Evolutionary conservation across 2,113 vertebrate genomes (phyloP), one percentile per base, ranked within the genome.

Genomic region (Cyprinus carpio): DNA sequence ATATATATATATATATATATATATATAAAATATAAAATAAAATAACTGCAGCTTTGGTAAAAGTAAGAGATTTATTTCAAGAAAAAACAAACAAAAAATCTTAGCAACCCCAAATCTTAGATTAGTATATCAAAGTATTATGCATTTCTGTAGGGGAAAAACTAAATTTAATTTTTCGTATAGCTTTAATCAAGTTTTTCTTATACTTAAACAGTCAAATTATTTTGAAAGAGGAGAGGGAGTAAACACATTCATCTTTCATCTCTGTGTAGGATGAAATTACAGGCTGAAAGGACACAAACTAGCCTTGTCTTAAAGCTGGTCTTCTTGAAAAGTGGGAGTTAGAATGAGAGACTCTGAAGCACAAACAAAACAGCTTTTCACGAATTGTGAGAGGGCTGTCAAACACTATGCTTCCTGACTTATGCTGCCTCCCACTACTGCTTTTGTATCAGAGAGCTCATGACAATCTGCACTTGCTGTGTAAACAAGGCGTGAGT

Each of bases 231-330:
- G 31, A 40, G 10, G 9, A 12, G 69, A 37, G 69, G 37, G 69
- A 43, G 23, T 43, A 10, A 74, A 74, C 13, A 37, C 37, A 43
- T 43, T 72, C 31, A 34, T 43, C 34, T 72, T 72, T 72, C 23
- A 72, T 72, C 69, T 72, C 67, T 72, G 67, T 23, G 67, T 40
- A 72, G 37, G 69, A 72, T n/a, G 69, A 72, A 43, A 74, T 40
- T 74, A 43, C 69, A 3, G 2, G 23, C 18, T 74, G 11, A 74
- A 74, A 74, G 37, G 69, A 74, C 37, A 74, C 11, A 43, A 40
- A 74, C 4, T 74, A 37, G 69, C n/a, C 37, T 74, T 23, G 23
- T 74, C 69, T 74, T 23, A 74, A 74, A 74, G 37, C 23, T 40
- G 40, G 40, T 40, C 43, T 40, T 72, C 37, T 74, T 43, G 37